A percentile compares a stretch with the other conserved stretches of the same genome.
Conservation (phyloP, 2,888 invertebrate species). For the Papilio gigon region DNA sequence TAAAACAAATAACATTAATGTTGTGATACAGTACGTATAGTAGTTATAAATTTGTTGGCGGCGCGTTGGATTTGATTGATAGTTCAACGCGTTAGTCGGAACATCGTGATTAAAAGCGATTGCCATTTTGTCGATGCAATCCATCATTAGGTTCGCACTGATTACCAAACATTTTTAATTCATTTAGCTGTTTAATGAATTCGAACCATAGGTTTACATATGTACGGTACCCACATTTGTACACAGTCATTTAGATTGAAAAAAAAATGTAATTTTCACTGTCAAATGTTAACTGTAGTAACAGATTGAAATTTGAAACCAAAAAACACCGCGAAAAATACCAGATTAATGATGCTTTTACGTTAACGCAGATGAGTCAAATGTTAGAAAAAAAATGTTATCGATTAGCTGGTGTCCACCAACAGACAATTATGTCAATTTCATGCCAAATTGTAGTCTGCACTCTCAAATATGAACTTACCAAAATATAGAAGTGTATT, state of each 20-base stretch:
- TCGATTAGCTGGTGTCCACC: too few species aligned
- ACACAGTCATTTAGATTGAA: background rate
- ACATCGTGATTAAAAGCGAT: background rate
- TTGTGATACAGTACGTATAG: background rate
- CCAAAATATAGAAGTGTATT: too few species aligned
- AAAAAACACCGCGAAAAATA: too few species aligned
- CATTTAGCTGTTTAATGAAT: background rate
- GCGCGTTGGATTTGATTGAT: constrained; percentile 7
- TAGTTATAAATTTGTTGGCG: constrained; percentile 5
- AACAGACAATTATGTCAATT: too few species aligned
- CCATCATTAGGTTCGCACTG: background rate
- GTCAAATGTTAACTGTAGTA: background rate
- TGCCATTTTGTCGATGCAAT: background rate
- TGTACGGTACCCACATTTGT: background rate
- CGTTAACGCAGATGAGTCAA: too few species aligned
- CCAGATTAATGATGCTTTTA: too few species aligned
- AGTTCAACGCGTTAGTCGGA: constrained; percentile 17
- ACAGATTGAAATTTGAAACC: background rate
- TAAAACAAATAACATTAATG: background rate
- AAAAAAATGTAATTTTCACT: background rate
- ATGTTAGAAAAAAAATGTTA: too few species aligned
- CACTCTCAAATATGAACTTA: too few species aligned
- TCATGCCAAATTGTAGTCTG: background rate
- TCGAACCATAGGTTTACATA: too few species aligned
- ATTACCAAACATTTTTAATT: background rate